A percentile compares a stretch with the other conserved stretches of the same genome.
Conservation (phyloP, 2,113 vertebrate genomes). For the Scophthalmus maximus region DNA sequence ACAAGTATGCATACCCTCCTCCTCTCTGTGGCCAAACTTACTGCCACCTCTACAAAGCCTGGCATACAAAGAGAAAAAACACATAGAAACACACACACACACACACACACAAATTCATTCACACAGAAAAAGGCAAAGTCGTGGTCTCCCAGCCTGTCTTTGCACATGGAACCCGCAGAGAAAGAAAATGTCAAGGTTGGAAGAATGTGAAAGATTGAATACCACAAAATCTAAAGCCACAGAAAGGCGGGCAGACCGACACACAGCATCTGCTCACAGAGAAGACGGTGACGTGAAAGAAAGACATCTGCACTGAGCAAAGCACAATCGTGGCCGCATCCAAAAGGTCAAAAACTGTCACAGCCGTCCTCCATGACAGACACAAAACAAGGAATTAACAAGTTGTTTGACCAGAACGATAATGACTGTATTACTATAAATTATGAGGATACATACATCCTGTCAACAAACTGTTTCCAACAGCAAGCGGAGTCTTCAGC, state of each 20-base stretch:
- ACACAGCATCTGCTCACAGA: neutral
- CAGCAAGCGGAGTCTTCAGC: neutral
- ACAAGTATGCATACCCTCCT: neutral
- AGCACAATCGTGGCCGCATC: neutral
- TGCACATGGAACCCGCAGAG: conserved; percentile 3
- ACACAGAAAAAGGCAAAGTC: neutral
- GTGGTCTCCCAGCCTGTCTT: neutral
- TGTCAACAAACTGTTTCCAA: neutral
- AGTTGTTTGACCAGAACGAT: neutral
- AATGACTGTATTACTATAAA: too few relatives aligned
- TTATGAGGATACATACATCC: too few relatives aligned
- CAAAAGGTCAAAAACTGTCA: neutral
- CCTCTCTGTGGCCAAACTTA: neutral
- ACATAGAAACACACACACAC: conserved; percentile 2
- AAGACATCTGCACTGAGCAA: neutral
- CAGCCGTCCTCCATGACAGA: neutral
- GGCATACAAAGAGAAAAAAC: neutral
- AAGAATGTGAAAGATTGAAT: conserved; percentile 51
- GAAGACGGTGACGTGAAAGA: neutral
- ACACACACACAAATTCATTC: neutral
- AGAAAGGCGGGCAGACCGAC: neutral
- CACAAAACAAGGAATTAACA: neutral
- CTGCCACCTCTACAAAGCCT: conserved; percentile 13
- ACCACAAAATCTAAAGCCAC: conserved; percentile 27
- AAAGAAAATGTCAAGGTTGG: conserved; percentile 50